Evolutionary conservation across 2,888 invertebrate genomes (phyloP), one percentile per base, ranked within the genome.

Genomic region (Leptinotarsa haldemani): DNA sequence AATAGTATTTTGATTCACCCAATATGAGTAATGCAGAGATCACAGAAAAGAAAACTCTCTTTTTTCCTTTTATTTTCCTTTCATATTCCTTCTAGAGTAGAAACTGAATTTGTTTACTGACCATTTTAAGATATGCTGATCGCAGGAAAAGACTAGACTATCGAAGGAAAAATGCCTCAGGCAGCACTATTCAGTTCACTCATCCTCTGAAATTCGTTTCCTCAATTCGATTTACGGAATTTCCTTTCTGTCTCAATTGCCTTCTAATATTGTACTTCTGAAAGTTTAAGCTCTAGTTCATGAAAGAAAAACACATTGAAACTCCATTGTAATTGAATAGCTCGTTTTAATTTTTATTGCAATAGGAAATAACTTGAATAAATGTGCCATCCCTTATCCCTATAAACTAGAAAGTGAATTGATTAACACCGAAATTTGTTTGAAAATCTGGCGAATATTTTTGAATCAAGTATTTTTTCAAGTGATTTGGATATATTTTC

Each of bases 121-220:
- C 65, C 50, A 65, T 67, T 61, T 67, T 18, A 40, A 48, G 61
- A 67, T 50, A 71, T 71, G 71, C 71, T 71, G 71, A 71, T 71
- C 67, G 52, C 46, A 47, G 20, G 63, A 52, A 71, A 71, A 71
- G 20, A 18, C 40, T 61, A 15, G 40, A 71, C 67, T 67, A 73
- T 50, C 53, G 48, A 40, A 65, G 46, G 30, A 50, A 73, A 78
- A 78, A 77, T 81, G 83, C 82, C 81, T 79, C 80, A 81, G 83
- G 80, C 82, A 82, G 83, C 84, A 81, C 80, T 83, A 83, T 84
- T 83, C 84, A 81, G 79, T 78, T 83, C 82, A 82, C 80, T 84
- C 82, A 80, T 63, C 48, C 71, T 70, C 74, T 76, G 80, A 78
- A 74, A 71, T 81, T 79, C 80, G 80, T 79, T 80, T 81, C 80